phyloP scores from a whole-genome alignment of 1,140 invertebrate genomes.

The Penaeus chinensis region DNA sequence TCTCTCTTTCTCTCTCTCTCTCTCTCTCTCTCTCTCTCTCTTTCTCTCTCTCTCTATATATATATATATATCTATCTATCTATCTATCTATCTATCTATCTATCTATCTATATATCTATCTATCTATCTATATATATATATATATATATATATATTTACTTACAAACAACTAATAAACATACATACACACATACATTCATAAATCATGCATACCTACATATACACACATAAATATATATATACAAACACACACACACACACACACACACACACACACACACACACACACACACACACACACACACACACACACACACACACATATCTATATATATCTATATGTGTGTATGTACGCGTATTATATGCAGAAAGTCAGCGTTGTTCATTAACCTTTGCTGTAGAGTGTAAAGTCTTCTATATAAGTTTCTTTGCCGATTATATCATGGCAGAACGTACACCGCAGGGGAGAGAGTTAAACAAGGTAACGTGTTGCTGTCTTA shows the following conservation, averaged over 20 bases:
- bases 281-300: neutral
- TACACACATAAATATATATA: neutral
- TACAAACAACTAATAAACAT: neutral
- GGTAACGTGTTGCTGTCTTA: too few relatives aligned
- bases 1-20: constrained; percentile 27
- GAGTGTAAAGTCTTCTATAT: too few relatives aligned
- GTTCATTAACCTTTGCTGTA: too few relatives aligned
- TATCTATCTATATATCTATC: neutral
- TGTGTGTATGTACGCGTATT: neutral
- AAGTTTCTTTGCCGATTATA: neutral
- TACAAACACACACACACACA: neutral
- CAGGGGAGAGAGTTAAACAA: too few relatives aligned
- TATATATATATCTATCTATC: too few relatives aligned
- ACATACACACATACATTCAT: neutral
- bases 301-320: neutral
- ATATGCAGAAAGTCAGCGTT: neutral
- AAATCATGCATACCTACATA: neutral
- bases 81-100: too few relatives aligned
- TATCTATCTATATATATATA: constrained; percentile 26
- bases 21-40: constrained; percentile 36
- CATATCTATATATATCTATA: constrained; percentile 9
- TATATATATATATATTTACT: constrained; percentile 3
- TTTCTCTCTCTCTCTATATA: too few relatives aligned
- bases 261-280: neutral
- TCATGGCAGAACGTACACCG: neutral